phyloP scores from a whole-genome alignment of 1,140 invertebrate species.

The Diachasmimorpha longicaudata region DNA sequence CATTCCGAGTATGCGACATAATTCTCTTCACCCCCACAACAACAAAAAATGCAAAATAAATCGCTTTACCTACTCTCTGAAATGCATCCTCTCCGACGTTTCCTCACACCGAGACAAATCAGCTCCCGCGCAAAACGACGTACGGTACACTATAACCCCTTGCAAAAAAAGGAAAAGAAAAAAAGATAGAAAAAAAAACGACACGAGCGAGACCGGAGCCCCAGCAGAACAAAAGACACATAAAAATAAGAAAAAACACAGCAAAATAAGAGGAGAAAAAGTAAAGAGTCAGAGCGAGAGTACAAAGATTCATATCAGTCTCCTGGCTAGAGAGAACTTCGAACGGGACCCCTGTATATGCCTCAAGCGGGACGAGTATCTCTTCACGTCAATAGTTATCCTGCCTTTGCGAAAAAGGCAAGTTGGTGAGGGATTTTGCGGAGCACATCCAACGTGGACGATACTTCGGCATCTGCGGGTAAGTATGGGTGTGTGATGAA shows the following conservation, averaged over 20 bases:
- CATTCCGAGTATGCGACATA: too few species aligned
- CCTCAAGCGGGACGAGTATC: conserved; percentile 54
- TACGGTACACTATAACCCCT: neutral
- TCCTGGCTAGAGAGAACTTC: conserved; percentile 32
- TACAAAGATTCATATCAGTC: conserved; percentile 56
- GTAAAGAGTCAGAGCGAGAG: conserved; percentile 7
- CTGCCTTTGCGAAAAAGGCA: conserved; percentile 19
- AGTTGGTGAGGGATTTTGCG: neutral
- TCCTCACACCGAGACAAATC: neutral
- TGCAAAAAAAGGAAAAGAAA: neutral
- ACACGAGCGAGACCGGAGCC: neutral
- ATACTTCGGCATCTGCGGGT: conserved; percentile 53
- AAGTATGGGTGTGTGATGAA: conserved; percentile 16
- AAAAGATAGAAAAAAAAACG: neutral
- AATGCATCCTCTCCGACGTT: neutral
- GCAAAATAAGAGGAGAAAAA: neutral
- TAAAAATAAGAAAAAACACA: conserved; percentile 5
- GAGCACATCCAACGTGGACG: conserved; percentile 35
- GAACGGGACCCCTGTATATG: conserved; percentile 53
- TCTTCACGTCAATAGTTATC: conserved; percentile 50
- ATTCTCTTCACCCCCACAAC: too few species aligned
- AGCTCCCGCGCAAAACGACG: neutral
- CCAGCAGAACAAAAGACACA: neutral
- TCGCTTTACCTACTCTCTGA: neutral
- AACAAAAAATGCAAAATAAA: neutral